phyloP scores from a whole-genome alignment of 2,797 vertebrate species.

The Semaprochilodus insignis region DNA sequence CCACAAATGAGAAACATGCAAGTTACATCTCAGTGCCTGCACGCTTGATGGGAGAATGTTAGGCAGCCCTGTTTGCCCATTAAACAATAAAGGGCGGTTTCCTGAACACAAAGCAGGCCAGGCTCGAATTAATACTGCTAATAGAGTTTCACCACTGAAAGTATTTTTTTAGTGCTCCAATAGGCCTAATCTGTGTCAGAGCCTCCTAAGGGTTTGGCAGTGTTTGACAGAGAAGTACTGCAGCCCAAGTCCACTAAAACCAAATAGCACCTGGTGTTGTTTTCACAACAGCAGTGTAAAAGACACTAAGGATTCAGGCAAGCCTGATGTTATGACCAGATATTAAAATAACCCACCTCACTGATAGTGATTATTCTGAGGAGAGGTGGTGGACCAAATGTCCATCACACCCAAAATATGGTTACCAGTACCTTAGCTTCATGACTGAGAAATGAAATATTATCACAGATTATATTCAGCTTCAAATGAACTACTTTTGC shows the following conservation, averaged over 20 bases:
- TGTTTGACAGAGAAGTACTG: neutral
- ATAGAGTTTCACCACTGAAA: neutral
- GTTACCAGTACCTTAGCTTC: neutral
- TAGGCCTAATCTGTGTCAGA: slow-evolving; percentile 3
- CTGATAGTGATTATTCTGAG: neutral
- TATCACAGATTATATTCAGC: neutral
- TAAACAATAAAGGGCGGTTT: slow-evolving; percentile 5
- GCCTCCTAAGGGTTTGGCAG: slow-evolving; percentile 7
- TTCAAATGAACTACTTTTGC: neutral
- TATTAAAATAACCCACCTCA: neutral
- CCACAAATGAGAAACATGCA: neutral
- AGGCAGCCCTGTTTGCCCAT: neutral
- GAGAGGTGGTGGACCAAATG: neutral
- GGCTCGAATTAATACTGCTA: slow-evolving; percentile 3
- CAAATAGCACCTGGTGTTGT: neutral
- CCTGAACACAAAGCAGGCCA: neutral
- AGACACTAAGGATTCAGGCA: neutral
- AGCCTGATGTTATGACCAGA: neutral
- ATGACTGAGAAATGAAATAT: neutral
- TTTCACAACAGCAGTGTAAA: neutral
- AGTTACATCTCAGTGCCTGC: neutral
- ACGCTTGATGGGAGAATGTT: neutral
- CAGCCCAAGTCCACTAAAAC: neutral
- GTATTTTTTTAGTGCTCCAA: slow-evolving; percentile 12
- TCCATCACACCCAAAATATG: neutral